phyloP scores from a whole-genome alignment of 2,797 vertebrate species.

The Chanos chanos region DNA sequence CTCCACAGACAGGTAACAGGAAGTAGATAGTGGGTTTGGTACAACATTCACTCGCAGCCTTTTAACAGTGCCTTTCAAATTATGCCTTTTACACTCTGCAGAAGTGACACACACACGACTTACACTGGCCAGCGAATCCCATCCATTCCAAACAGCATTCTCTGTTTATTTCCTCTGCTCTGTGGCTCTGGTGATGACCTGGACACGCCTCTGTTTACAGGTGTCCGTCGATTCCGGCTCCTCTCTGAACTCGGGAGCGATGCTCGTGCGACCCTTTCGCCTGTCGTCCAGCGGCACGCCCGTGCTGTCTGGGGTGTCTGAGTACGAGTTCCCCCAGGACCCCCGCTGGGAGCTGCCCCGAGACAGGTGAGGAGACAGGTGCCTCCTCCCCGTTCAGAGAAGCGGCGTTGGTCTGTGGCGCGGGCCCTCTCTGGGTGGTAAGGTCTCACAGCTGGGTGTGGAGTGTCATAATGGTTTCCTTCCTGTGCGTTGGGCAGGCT shows the following conservation, averaged over 20 bases:
- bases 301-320: constrained; percentile 78
- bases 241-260: constrained; percentile 80
- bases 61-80: too few relatives aligned
- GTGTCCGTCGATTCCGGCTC: constrained; percentile 86
- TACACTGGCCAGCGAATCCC: too few relatives aligned
- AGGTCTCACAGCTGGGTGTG: too few relatives aligned
- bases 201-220: constrained; percentile 53
- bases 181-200: not conserved
- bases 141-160: not conserved
- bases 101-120: not conserved
- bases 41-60: not conserved
- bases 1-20: constrained; percentile 91
- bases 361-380: constrained; percentile 78
- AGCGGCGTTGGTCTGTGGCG: too few relatives aligned
- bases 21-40: constrained; percentile 79
- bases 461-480: too few relatives aligned
- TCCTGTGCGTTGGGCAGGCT: constrained; percentile 70
- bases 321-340: constrained; percentile 86
- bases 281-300: constrained; percentile 80
- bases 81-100: too few relatives aligned
- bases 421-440: too few relatives aligned
- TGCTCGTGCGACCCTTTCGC: constrained; percentile 79
- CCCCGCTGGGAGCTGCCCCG: constrained; percentile 84
- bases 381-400: too few relatives aligned
- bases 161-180: too few relatives aligned